Base-by-base conservation (phyloP, 1,140 invertebrate species). In the Apis florea region DNA sequence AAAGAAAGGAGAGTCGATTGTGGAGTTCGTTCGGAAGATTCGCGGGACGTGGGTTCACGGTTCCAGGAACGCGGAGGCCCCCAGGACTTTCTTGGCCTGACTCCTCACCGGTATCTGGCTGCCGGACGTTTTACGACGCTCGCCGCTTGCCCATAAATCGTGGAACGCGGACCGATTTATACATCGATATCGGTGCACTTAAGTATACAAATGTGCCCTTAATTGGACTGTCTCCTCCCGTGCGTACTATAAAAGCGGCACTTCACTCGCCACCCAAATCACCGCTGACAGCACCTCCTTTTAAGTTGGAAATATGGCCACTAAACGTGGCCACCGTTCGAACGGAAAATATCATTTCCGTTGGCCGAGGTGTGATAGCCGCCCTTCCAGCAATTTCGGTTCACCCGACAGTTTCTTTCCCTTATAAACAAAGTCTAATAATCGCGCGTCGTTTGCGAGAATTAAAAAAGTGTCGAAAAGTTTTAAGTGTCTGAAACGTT, bases 151-250 rank as follows among this genome's bases (percentile, higher is more conserved):
- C 82, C 87, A 89, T 92, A 92, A 92, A 92, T 92, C 89, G 84
- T 89, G 84, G 78, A 63, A 76, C 77, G 63, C 69, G 70, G 76
- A 84, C 85, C 89, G 90, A 92, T 92, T 90, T 92, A 91, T 89
- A 85, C 82, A 87, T 84, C 88, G 88, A 92, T 92, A 91, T 91
- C 88, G 85, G 78, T 84, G 88, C 87, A 90, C 89, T 90, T 90
- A 90, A 91, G 73, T 88, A 85, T 89, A 91, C 90, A 91, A 91
- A 91, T 91, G 89, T 86, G 88, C 84, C 88, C 86, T 90, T 92
- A 92, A 92, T 92, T 91, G 89, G 89, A 90, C 88, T 87, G 88
- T 90, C 85, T 90, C 84, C 79, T 87, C 75, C 81, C 78, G 85
- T 85, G 83, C 82, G 79, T 83, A 82, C 79, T 82, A 87, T 87